Percentiles rank a stretch among this genome's conserved stretches.
These are phyloP conservation scores for Macrophya alboannulata DNA, from an alignment of 2,888 invertebrate species.

Conservation along the genomic window DNA sequence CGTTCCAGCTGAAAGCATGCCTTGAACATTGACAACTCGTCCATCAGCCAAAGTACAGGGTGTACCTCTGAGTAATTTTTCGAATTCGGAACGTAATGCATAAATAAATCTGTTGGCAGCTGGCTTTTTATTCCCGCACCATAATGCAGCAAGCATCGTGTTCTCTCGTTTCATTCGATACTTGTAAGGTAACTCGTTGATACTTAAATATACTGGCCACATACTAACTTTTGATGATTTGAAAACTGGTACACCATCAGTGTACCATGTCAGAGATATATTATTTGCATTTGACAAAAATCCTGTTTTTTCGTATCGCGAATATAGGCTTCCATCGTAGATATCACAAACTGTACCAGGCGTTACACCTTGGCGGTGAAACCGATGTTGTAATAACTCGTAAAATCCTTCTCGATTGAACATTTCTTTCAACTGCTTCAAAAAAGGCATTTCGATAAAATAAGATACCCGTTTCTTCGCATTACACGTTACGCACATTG, in stretches of 20 bases:
- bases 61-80: slow-evolving; percentile 18
- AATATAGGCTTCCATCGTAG: slow-evolving; percentile 42
- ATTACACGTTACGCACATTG: slow-evolving; percentile 21
- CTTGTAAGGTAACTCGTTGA: slow-evolving; percentile 61
- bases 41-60: slow-evolving; percentile 38
- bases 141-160: slow-evolving; percentile 58
- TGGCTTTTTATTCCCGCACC: slow-evolving; percentile 61
- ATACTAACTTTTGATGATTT: slow-evolving; percentile 62
- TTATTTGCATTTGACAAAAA: slow-evolving; percentile 57
- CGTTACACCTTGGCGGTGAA: slow-evolving; percentile 16
- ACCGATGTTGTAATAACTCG: slow-evolving; percentile 35
- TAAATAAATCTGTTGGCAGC: slow-evolving; percentile 47
- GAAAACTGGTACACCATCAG: slow-evolving; percentile 60
- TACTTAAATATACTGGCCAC: slow-evolving; percentile 60
- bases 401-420: slow-evolving; percentile 40
- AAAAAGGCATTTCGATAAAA: slow-evolving; percentile 34
- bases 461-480: slow-evolving; percentile 11
- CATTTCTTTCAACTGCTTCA: slow-evolving; percentile 28
- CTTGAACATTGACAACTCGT: slow-evolving; percentile 52
- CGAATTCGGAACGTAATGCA: slow-evolving; percentile 40
- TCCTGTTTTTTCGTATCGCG: slow-evolving; percentile 34
- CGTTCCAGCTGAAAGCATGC: slow-evolving; percentile 57
- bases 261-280: slow-evolving; percentile 61
- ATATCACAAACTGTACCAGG: slow-evolving; percentile 26
- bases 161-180: slow-evolving; percentile 60